Percentiles rank a stretch among this genome's conserved stretches.
Evolutionary conservation across 2,113 vertebrate genomes (phyloP).

Genomic region (Notiomystis cincta): DNA sequence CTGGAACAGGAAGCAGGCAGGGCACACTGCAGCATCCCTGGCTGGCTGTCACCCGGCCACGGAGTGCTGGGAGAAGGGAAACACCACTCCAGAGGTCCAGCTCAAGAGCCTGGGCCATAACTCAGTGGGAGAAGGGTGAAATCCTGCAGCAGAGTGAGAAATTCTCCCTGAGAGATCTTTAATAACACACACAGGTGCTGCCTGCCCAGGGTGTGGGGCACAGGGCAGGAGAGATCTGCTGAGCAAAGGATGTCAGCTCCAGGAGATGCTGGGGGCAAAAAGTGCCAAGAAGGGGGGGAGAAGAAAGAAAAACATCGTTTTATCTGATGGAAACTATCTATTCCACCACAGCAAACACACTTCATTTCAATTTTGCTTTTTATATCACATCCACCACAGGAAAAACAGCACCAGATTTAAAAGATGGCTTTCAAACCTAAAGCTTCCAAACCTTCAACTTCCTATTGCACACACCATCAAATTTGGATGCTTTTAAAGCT

Average conservation of each 20-base stretch:
- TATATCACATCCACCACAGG: not conserved
- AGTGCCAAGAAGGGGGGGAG: not conserved
- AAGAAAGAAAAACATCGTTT: not conserved
- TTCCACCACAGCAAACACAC: not conserved
- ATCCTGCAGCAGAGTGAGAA: not conserved
- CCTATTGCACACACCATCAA: not conserved
- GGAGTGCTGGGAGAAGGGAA: rapidly evolving
- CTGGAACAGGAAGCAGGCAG: not conserved
- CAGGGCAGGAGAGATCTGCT: not conserved
- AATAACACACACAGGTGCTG: rapidly evolving
- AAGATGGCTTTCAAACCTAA: not conserved
- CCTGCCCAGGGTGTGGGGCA: not conserved
- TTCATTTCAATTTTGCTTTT: conserved; percentile 14
- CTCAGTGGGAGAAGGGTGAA: not conserved
- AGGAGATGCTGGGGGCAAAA: not conserved
- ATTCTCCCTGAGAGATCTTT: not conserved
- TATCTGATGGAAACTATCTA: not conserved
- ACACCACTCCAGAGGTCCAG: not conserved
- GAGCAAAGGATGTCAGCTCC: not conserved
- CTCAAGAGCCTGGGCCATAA: not conserved
- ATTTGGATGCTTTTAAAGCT: not conserved
- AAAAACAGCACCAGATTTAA: not conserved
- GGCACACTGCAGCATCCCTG: not conserved
- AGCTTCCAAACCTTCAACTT: not conserved
- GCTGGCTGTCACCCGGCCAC: rapidly evolving